Evolutionary conservation across 1,140 invertebrate genomes (phyloP).

Genomic region (Papilio polyxenes): DNA sequence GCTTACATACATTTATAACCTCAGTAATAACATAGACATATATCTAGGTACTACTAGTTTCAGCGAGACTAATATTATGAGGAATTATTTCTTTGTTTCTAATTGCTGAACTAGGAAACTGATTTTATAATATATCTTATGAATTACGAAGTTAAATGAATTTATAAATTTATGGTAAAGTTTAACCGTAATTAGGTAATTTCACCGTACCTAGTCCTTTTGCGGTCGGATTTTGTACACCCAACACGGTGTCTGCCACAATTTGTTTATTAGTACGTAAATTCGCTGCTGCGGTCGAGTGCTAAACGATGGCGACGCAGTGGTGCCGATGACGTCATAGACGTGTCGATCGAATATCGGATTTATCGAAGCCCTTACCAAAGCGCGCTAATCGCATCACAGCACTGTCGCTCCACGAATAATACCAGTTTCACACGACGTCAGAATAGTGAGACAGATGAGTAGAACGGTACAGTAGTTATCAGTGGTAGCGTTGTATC

Average conservation of each 20-base stretch:
- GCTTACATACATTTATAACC: not conserved
- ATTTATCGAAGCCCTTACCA: slow-evolving; percentile 22
- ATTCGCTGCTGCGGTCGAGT: slow-evolving; percentile 2
- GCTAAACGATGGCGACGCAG: not conserved
- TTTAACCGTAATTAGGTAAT: not conserved
- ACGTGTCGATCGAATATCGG: slow-evolving; percentile 33
- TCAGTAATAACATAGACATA: not conserved
- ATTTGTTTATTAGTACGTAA: slow-evolving; percentile 23
- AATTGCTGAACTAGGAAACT: not conserved
- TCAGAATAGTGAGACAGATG: not conserved
- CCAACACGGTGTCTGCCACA: not conserved
- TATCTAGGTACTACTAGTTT: not conserved
- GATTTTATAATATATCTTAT: not conserved
- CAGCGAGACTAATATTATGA: too few species aligned
- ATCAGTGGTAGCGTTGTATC: not conserved
- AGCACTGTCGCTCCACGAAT: not conserved
- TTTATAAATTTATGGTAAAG: not conserved
- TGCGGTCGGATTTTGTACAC: slow-evolving; percentile 1
- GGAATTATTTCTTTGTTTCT: too few species aligned
- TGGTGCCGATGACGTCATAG: not conserved
- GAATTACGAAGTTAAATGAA: not conserved
- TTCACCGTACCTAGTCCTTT: not conserved
- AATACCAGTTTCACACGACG: not conserved
- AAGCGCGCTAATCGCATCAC: slow-evolving; percentile 27
- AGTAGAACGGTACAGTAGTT: not conserved